Percentiles rank a stretch among this genome's conserved stretches.
Conservation (phyloP, 1,140 invertebrate species). For the Sminthurinus signatus region DNA sequence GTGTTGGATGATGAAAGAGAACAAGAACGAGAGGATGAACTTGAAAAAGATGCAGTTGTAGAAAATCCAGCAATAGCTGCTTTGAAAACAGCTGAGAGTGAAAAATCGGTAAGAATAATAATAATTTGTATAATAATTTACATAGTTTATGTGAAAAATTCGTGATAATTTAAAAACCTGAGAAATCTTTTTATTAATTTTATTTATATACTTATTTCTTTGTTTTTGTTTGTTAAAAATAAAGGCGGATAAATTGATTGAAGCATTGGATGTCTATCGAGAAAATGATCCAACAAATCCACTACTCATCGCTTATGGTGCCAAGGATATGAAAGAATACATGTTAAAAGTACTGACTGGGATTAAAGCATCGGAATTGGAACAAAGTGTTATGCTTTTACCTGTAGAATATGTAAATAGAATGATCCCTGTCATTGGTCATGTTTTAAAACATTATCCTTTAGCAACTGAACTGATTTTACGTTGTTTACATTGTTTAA, state of each 20-base stretch:
- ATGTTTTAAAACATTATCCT: slow-evolving; percentile 31
- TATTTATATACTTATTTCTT: slow-evolving; percentile 28
- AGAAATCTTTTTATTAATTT: no score
- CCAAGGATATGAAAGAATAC: slow-evolving; percentile 66
- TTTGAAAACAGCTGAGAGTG: slow-evolving; percentile 80
- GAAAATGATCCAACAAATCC: slow-evolving; percentile 60
- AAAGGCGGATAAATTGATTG: slow-evolving; percentile 79
- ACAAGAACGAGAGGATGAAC: slow-evolving; percentile 63
- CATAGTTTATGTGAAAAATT: no score
- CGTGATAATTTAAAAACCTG: no score
- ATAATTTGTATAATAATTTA: no score
- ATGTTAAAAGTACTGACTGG: slow-evolving; percentile 69
- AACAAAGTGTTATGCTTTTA: slow-evolving; percentile 36
- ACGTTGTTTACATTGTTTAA: slow-evolving; percentile 24
- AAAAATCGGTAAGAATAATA: slow-evolving; percentile 67
- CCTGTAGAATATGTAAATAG: slow-evolving; percentile 46
- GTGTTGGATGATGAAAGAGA: slow-evolving; percentile 89
- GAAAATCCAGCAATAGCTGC: slow-evolving; percentile 61
- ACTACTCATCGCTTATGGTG: slow-evolving; percentile 71
- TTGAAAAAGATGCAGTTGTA: slow-evolving; percentile 63
- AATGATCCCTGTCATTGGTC: slow-evolving; percentile 21
- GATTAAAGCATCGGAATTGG: slow-evolving; percentile 52
- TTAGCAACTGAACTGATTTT: slow-evolving; percentile 31
- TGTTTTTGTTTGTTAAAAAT: no score
- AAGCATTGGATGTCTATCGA: slow-evolving; percentile 74